Percentiles rank a stretch among this genome's conserved stretches.
phyloP scores from a whole-genome alignment of 37 sponge, comb jelly and placozoan genomes.

The Axinella damicornis region DNA sequence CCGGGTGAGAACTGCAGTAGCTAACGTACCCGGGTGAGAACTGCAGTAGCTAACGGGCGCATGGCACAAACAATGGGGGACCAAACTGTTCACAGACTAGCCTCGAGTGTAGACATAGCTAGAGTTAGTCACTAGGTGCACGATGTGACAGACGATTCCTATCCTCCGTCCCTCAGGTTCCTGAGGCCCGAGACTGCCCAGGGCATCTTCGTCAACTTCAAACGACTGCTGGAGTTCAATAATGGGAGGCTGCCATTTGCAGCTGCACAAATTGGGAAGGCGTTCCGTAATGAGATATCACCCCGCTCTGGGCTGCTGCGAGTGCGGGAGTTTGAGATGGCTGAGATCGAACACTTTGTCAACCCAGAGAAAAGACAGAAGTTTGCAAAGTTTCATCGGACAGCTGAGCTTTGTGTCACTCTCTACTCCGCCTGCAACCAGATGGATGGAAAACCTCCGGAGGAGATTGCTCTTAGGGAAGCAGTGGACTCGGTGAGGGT shows the following conservation, averaged over 20 bases:
- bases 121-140: neutral
- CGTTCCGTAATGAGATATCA: constrained; percentile 94
- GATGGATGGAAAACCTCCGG: constrained; percentile 73
- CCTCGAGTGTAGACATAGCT: no score
- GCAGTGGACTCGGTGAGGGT: constrained; percentile 72
- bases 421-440: constrained; percentile 83
- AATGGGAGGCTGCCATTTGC: constrained; percentile 97
- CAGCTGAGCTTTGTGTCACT: constrained; percentile 64
- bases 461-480: constrained; percentile 69
- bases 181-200: constrained; percentile 98
- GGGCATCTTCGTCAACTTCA: constrained; percentile 99
- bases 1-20: constrained; percentile 50
- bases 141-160: neutral
- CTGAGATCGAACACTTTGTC: constrained; percentile 98
- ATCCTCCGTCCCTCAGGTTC: constrained; percentile 59
- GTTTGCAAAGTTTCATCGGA: constrained; percentile 68
- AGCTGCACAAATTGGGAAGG: constrained; percentile 94
- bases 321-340: constrained; percentile 93
- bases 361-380: constrained; percentile 80
- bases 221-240: constrained; percentile 94
- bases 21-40: constrained; percentile 70
- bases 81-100: no score
- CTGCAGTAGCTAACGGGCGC: neutral
- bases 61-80: no score
- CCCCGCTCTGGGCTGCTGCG: constrained; percentile 95